Percentiles rank a stretch among this genome's conserved stretches.
Evolutionary conservation across 1,140 invertebrate genomes (phyloP).

Genomic region (Drosophila repletoides): DNA sequence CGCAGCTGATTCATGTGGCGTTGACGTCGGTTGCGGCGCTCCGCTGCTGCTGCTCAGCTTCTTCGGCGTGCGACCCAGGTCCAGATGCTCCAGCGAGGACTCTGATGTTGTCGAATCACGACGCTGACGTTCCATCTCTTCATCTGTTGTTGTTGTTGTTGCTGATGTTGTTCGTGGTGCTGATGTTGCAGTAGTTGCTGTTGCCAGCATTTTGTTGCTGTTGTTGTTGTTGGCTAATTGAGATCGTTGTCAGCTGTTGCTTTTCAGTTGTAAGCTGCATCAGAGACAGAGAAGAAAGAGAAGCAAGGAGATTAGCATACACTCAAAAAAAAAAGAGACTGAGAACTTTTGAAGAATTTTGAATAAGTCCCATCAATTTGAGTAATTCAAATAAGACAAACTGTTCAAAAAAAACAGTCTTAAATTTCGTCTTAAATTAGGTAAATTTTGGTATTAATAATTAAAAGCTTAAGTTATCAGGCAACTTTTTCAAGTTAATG

Average conservation of each 20-base stretch:
- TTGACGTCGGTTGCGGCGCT: constrained; percentile 63
- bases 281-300: constrained; percentile 1
- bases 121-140: constrained; percentile 65
- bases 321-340: no score
- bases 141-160: constrained; percentile 21
- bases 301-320: no score
- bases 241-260: constrained; percentile 40
- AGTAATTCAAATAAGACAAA: no score
- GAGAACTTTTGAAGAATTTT: no score
- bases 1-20: constrained; percentile 49
- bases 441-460: no score
- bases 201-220: constrained; percentile 53
- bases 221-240: constrained; percentile 31
- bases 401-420: no score
- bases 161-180: constrained; percentile 29
- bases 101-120: constrained; percentile 78
- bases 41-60: constrained; percentile 63
- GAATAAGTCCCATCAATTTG: no score
- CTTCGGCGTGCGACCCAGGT: constrained; percentile 77
- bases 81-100: constrained; percentile 79
- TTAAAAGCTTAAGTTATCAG: no score
- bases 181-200: constrained; percentile 29
- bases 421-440: no score
- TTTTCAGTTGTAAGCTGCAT: constrained; percentile 23
- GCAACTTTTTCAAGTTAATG: no score